Conservation (phyloP, 2,113 vertebrate genomes). For the Colaptes auratus region DNA sequence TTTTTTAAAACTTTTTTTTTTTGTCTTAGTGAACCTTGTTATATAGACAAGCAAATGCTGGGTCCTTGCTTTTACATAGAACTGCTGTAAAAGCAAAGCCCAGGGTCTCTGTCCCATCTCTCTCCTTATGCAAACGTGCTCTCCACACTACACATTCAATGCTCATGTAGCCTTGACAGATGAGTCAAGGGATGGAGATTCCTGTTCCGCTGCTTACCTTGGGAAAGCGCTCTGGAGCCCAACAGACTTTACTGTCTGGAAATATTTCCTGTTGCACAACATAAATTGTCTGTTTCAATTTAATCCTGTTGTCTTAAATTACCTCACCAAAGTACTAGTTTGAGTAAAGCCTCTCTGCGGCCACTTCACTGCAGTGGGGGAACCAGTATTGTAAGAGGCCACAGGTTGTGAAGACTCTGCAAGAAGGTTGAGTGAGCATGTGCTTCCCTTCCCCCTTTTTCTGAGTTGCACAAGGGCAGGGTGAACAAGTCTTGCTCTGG, state of each 20-base stretch:
- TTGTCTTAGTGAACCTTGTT: neutral
- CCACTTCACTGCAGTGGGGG: neutral
- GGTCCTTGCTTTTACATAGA: neutral
- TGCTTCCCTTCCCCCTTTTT: neutral
- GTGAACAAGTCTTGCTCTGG: neutral
- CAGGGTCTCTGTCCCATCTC: accelerated
- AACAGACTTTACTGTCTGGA: constrained; percentile 45
- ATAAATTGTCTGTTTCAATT: constrained; percentile 61
- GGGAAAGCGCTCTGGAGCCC: constrained; percentile 30
- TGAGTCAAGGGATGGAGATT: constrained; percentile 31
- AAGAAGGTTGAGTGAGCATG: neutral
- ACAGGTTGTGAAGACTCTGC: neutral
- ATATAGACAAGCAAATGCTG: neutral
- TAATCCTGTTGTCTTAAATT: constrained; percentile 58
- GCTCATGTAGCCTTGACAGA: neutral
- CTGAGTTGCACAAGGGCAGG: neutral
- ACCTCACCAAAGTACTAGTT: constrained; percentile 26
- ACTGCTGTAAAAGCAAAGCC: neutral
- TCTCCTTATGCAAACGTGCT: accelerated
- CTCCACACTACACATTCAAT: neutral
- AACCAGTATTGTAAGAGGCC: neutral
- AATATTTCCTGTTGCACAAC: constrained; percentile 69
- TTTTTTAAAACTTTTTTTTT: neutral
- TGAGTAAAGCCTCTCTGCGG: neutral
- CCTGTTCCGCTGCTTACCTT: constrained; percentile 56